These are phyloP conservation scores for Dendrolimus punctatus DNA, from an alignment of 1,140 invertebrate species.

Conservation along the genomic window DNA sequence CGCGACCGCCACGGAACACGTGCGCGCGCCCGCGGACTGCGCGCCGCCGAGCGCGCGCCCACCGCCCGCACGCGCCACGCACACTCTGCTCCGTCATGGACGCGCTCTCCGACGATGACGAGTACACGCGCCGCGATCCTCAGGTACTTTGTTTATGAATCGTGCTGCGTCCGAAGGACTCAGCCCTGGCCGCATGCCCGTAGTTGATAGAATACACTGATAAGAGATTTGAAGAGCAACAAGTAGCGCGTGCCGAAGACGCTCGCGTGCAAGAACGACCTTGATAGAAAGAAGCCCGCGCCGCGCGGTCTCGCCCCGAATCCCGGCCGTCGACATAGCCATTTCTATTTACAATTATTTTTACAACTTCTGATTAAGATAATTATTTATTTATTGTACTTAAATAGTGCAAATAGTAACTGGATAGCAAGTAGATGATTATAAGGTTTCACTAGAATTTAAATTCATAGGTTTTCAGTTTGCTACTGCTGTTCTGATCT, in stretches of 20 bases:
- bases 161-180: too few species aligned
- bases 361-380: too few species aligned
- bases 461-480: too few species aligned
- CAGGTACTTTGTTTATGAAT: conserved; percentile 31
- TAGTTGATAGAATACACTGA: conserved; percentile 5
- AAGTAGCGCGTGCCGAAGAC: conserved; percentile 39
- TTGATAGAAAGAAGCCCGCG: conserved; percentile 29
- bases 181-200: conserved; percentile 6
- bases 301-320: conserved; percentile 19
- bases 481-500: too few species aligned
- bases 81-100: conserved; percentile 41
- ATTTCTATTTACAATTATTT: conserved; percentile 3
- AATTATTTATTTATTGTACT: too few species aligned
- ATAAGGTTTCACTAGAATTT: too few species aligned
- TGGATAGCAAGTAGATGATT: too few species aligned
- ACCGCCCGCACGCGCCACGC: conserved; percentile 26
- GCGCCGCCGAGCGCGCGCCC: conserved; percentile 46
- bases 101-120: conserved; percentile 65
- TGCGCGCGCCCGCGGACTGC: conserved; percentile 49
- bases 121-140: conserved; percentile 49
- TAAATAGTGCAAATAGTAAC: too few species aligned
- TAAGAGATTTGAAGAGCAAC: conserved; percentile 29
- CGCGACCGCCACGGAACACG: conserved; percentile 49
- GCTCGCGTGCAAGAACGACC: conserved; percentile 42
- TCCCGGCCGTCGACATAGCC: conserved; percentile 15